Evolutionary conservation across 2,888 invertebrate species (phyloP), one percentile per base, ranked within the genome.

Genomic region (Hemistola chrysoprasaria): DNA sequence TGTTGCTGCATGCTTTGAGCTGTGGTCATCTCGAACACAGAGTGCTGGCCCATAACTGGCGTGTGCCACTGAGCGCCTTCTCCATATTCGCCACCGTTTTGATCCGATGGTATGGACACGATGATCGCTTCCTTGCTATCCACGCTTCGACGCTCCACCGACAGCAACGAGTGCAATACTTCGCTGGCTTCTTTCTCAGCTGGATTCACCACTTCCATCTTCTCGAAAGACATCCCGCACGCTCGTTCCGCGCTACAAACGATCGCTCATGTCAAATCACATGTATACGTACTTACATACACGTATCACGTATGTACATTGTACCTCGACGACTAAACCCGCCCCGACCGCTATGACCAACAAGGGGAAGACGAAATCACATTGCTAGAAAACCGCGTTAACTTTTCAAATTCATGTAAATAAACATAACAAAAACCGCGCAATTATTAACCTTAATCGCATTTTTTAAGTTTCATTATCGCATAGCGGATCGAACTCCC

Each of bases 141-240:
- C 61, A 92, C 91, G 66, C 92, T 92, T 28, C 92, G 90, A 20
- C 93, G 81, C 71, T 93, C 92, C 50, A 93, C 92, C 5, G 92
- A 92, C 38, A 93, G 75, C 47, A 93, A 75, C 8, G 92, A 92
- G 68, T 93, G 92, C 36, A 93, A 79, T 26, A 93, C 93, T 78
- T 93, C 93, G 63, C 92, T 93, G 9, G 93, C 93, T 71, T 93
- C 93, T 72, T 92, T 93, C 78, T 93, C 93, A 22, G 93, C 93
- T 46, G 91, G 90, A 71, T 92, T 92, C 56, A 92, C 92, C 59
- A 89, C 90, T 68, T 92, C 90, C 92, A 92, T 91, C 79, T 90
- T 89, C 65, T 87, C 85, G 72, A 80, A 90, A 56, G 86, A 86
- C 87, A 89, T 85, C 59, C 57, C 62, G 68, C 62, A 62, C 60